Percentiles rank a stretch among this genome's conserved stretches.
Evolutionary conservation across 1,140 invertebrate species (phyloP).

Genomic region (Caerostris darwini): DNA sequence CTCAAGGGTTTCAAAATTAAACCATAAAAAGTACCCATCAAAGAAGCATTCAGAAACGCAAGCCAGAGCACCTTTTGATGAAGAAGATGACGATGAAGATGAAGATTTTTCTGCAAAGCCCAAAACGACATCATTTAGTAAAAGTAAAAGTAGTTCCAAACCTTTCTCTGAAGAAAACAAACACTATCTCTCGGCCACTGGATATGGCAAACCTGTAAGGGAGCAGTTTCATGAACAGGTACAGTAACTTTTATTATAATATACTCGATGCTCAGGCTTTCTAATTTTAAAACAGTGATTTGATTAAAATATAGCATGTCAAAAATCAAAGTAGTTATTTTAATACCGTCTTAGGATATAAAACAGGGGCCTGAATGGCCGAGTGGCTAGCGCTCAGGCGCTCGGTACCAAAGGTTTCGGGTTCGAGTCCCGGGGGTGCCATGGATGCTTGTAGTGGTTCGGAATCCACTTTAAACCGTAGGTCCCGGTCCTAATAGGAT

Average conservation of each 20-base stretch:
- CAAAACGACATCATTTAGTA: neutral
- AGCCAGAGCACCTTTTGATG: neutral
- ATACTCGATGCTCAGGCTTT: too few relatives aligned
- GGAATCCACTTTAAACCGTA: too few relatives aligned
- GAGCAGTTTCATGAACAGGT: constrained; percentile 75
- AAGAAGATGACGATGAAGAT: neutral
- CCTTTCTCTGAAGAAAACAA: constrained; percentile 30
- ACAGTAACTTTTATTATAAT: neutral
- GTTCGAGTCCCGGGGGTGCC: too few relatives aligned
- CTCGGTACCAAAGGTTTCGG: too few relatives aligned
- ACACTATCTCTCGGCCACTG: constrained; percentile 2
- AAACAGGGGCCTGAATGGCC: too few relatives aligned
- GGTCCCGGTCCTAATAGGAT: too few relatives aligned
- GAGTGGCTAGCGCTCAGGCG: too few relatives aligned
- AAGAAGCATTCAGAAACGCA: neutral
- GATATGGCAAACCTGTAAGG: constrained; percentile 48
- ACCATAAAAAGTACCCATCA: neutral
- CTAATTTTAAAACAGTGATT: too few relatives aligned
- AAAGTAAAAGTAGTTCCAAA: neutral
- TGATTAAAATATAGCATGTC: too few relatives aligned
- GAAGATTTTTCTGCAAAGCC: neutral
- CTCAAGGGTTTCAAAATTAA: neutral
- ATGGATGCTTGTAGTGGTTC: too few relatives aligned
- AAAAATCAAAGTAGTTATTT: too few relatives aligned
- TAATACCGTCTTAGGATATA: too few relatives aligned